These are phyloP conservation scores for Xenopus laevis DNA, from an alignment of 2,113 vertebrate genomes.

Conservation along the genomic window DNA sequence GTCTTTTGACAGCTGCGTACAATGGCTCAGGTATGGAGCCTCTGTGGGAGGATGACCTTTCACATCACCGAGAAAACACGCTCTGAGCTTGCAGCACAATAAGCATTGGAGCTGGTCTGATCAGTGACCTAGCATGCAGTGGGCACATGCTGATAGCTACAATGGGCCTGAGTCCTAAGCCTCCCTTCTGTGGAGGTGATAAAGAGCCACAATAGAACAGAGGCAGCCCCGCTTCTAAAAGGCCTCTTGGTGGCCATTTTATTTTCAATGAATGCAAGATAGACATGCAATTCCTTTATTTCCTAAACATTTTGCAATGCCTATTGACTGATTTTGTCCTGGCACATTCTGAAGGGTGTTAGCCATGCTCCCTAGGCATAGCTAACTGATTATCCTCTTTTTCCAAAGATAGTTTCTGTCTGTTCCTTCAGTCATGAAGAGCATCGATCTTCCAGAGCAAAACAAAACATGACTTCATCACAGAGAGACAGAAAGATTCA, in stretches of 20 bases:
- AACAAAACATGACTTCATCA: slow-evolving; percentile 14
- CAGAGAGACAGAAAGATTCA: background rate
- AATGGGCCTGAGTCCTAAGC: slow-evolving; percentile 58
- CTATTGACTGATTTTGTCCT: slow-evolving; percentile 49
- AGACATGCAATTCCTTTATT: slow-evolving; percentile 65
- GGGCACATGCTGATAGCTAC: slow-evolving; percentile 69
- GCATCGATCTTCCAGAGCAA: background rate
- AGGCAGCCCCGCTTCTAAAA: slow-evolving; percentile 58
- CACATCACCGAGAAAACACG: slow-evolving; percentile 41
- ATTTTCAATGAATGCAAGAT: slow-evolving; percentile 69
- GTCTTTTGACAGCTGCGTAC: slow-evolving; percentile 53
- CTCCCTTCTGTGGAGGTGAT: slow-evolving; percentile 55
- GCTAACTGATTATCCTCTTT: slow-evolving; percentile 70
- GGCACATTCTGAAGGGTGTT: slow-evolving; percentile 49
- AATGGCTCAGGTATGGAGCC: slow-evolving; percentile 60
- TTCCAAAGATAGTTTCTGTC: slow-evolving; percentile 48
- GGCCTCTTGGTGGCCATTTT: slow-evolving; percentile 61
- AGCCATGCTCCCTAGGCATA: slow-evolving; percentile 65
- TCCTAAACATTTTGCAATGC: slow-evolving; percentile 50
- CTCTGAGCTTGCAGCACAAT: slow-evolving; percentile 48
- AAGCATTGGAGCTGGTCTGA: slow-evolving; percentile 50
- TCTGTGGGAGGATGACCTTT: slow-evolving; percentile 49
- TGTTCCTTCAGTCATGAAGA: slow-evolving; percentile 32
- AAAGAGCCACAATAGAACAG: slow-evolving; percentile 60
- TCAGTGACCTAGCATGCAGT: slow-evolving; percentile 68